Evolutionary conservation across 2,113 vertebrate species (phyloP).

Genomic region (Chlamydotis undulata): DNA sequence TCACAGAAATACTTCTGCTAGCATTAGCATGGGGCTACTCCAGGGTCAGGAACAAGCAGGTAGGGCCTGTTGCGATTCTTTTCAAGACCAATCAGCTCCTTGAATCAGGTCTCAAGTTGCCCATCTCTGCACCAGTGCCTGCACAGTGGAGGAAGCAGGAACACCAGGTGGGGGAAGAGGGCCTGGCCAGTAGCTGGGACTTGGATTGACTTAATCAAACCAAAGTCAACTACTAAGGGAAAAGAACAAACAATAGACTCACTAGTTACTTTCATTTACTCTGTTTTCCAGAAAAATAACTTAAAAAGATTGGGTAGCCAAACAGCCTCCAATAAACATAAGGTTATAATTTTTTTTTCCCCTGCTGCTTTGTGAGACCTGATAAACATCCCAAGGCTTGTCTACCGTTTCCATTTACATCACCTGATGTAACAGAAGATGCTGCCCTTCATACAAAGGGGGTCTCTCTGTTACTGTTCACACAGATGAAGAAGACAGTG

Average conservation of each 20-base stretch:
- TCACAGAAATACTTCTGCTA: neutral
- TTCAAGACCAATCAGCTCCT: neutral
- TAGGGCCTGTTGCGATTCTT: neutral
- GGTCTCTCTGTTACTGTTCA: neutral
- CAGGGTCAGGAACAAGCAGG: neutral
- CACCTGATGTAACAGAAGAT: neutral
- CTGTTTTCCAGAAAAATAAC: neutral
- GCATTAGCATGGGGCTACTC: neutral
- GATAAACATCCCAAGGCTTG: neutral
- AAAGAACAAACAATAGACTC: neutral
- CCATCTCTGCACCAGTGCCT: neutral
- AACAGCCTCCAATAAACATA: neutral
- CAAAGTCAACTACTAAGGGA: neutral
- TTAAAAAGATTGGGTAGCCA: neutral
- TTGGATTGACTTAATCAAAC: neutral
- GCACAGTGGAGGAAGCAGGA: neutral
- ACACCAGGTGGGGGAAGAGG: neutral
- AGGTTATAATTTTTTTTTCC: neutral
- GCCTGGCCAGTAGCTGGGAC: neutral
- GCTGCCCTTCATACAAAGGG: neutral
- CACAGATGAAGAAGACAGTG: fast-evolving
- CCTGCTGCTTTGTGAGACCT: neutral
- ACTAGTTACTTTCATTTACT: neutral
- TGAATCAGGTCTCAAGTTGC: neutral
- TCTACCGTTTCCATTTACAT: neutral